phyloP scores from a whole-genome alignment of 2,797 vertebrate species.

The Scomberomorus guttatus region DNA sequence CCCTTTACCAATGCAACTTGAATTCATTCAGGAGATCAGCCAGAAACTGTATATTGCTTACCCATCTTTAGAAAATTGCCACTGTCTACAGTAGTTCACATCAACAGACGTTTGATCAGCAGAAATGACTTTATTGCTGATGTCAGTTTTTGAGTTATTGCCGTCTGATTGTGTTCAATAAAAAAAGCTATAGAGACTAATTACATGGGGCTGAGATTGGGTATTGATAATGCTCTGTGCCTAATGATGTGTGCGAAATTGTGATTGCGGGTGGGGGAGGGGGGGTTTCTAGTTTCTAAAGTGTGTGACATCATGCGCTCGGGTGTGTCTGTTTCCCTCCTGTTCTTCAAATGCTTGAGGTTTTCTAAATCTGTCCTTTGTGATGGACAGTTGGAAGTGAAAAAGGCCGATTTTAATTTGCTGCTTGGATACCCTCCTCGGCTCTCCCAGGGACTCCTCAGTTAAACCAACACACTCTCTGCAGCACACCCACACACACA shows the following conservation, averaged over 20 bases:
- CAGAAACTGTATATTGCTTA: constrained; percentile 25
- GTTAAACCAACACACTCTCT: constrained; percentile 62
- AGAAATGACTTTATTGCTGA: constrained; percentile 68
- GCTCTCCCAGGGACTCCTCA: constrained; percentile 75
- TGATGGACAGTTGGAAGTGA: constrained; percentile 85
- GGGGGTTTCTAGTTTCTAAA: constrained; percentile 17
- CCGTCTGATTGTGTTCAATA: constrained; percentile 70
- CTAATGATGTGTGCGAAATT: constrained; percentile 67
- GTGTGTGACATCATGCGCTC: constrained; percentile 37
- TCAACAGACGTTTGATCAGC: constrained; percentile 58
- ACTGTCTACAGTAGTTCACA: constrained; percentile 29
- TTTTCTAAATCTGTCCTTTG: constrained; percentile 77
- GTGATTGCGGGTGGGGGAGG: constrained; percentile 6
- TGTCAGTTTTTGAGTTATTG: constrained; percentile 66
- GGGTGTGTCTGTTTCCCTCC: constrained; percentile 51
- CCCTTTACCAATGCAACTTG: constrained; percentile 16
- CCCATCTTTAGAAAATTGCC: constrained; percentile 29
- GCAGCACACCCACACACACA: constrained; percentile 18
- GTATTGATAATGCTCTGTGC: constrained; percentile 66
- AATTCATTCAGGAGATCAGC: constrained; percentile 35
- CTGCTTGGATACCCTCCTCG: constrained; percentile 82
- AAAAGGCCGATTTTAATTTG: constrained; percentile 85
- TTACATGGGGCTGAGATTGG: constrained; percentile 67
- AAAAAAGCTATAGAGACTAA: constrained; percentile 77
- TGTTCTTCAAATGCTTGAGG: constrained; percentile 50